Percentiles rank a stretch among this genome's conserved stretches.
Evolutionary conservation across 2,113 vertebrate genomes (phyloP).

Genomic region (Neopipo cinnamomea): DNA sequence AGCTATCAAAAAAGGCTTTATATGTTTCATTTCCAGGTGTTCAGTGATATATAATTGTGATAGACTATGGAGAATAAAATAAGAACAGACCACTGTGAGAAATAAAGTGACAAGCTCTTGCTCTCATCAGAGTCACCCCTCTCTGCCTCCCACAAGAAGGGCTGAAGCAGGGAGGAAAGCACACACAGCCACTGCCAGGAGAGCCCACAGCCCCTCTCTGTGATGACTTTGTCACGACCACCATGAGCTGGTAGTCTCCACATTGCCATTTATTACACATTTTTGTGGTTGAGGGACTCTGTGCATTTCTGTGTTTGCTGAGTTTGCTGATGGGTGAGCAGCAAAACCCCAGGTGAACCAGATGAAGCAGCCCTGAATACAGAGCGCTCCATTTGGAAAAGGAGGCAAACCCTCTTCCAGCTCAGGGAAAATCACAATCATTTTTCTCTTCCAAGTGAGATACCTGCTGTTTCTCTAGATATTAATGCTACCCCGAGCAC

Average conservation of each 20-base stretch:
- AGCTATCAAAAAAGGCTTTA: not conserved
- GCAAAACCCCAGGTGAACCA: not conserved
- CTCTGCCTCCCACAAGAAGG: not conserved
- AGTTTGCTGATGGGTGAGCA: not conserved
- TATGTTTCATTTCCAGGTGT: not conserved
- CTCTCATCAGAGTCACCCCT: not conserved
- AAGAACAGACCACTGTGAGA: not conserved
- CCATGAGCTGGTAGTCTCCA: rapidly evolving
- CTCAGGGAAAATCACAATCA: not conserved
- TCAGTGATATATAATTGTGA: not conserved
- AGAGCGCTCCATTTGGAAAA: not conserved
- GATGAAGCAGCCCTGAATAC: not conserved
- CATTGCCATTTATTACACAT: not conserved
- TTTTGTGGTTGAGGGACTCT: not conserved
- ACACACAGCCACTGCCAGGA: not conserved
- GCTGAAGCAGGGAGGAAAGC: not conserved
- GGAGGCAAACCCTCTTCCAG: not conserved
- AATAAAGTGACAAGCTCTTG: not conserved
- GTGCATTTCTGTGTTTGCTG: not conserved
- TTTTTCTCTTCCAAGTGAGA: not conserved
- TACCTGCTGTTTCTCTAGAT: not conserved
- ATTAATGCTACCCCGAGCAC: not conserved
- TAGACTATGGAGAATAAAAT: not conserved
- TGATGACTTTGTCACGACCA: not conserved
- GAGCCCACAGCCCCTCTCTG: not conserved